Evolutionary conservation across 2,113 vertebrate genomes (phyloP).

Genomic region (Triplophysa rosa): DNA sequence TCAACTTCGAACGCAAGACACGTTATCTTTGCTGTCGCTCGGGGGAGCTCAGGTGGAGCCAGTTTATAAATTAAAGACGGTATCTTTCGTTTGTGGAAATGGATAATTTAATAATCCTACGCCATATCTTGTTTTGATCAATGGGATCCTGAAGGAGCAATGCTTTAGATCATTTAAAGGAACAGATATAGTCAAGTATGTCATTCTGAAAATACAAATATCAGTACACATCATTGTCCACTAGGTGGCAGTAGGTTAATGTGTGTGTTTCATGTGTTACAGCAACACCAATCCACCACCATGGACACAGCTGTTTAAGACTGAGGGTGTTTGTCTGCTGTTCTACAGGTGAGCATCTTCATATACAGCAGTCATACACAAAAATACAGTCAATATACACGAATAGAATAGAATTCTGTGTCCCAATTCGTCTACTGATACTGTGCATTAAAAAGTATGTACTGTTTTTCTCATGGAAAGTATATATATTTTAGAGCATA

Average conservation of each 20-base stretch:
- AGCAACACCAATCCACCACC: conserved; percentile 92
- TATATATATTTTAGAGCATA: too few species aligned
- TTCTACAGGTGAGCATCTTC: conserved; percentile 82
- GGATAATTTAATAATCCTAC: conserved; percentile 26
- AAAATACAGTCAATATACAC: neutral
- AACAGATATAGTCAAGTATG: neutral
- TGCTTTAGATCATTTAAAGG: neutral
- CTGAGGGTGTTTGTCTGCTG: conserved; percentile 96
- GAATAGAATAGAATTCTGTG: too few species aligned
- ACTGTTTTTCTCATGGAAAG: too few species aligned
- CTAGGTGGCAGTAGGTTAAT: conserved; percentile 63
- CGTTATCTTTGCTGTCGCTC: neutral
- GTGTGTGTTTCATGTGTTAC: conserved; percentile 50
- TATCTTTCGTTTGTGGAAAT: conserved; percentile 13
- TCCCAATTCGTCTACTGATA: too few species aligned
- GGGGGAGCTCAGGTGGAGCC: neutral
- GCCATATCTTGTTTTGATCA: neutral
- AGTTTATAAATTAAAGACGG: conserved; percentile 11
- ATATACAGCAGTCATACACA: neutral
- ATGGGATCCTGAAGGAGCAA: neutral
- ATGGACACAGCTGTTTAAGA: conserved; percentile 90
- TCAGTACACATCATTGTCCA: conserved; percentile 38
- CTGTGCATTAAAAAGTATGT: too few species aligned
- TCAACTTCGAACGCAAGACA: conserved; percentile 17
- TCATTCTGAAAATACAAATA: neutral